phyloP scores from a whole-genome alignment of 2,113 vertebrate genomes.

The Lepus americanus region DNA sequence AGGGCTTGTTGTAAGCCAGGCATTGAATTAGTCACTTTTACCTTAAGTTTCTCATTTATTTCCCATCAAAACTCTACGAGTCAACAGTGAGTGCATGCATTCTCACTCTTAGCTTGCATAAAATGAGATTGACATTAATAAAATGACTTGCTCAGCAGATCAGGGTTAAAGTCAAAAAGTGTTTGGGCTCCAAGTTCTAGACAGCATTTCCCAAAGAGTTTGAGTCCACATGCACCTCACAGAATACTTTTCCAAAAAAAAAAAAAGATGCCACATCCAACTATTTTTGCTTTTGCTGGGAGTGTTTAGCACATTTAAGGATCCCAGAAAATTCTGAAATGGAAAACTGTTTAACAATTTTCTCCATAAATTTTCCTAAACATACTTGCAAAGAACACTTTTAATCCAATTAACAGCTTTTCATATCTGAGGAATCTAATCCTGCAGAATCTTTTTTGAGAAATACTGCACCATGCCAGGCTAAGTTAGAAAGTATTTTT shows the following conservation, averaged over 20 bases:
- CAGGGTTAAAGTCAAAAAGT: neutral
- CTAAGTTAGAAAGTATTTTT: slow-evolving; percentile 17
- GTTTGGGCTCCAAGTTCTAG: neutral
- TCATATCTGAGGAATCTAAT: neutral
- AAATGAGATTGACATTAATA: neutral
- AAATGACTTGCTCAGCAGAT: neutral
- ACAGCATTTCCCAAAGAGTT: slow-evolving; percentile 15
- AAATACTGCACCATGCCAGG: neutral
- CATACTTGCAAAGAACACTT: neutral
- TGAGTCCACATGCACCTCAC: neutral
- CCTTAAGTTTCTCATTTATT: neutral
- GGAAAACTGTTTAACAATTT: neutral
- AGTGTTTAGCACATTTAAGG: neutral
- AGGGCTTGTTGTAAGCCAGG: neutral
- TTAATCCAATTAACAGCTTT: neutral
- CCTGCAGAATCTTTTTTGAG: neutral
- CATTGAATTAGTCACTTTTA: neutral
- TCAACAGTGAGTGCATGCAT: neutral
- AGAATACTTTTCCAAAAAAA: neutral
- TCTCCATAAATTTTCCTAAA: slow-evolving; percentile 50
- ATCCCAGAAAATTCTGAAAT: slow-evolving; percentile 29
- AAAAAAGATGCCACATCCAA: neutral
- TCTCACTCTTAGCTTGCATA: slow-evolving; percentile 5
- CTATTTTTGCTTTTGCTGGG: neutral
- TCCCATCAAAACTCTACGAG: neutral